Percentiles rank a stretch among this genome's conserved stretches.
phyloP scores from a whole-genome alignment of 2,797 vertebrate genomes.

The Picus viridis region DNA sequence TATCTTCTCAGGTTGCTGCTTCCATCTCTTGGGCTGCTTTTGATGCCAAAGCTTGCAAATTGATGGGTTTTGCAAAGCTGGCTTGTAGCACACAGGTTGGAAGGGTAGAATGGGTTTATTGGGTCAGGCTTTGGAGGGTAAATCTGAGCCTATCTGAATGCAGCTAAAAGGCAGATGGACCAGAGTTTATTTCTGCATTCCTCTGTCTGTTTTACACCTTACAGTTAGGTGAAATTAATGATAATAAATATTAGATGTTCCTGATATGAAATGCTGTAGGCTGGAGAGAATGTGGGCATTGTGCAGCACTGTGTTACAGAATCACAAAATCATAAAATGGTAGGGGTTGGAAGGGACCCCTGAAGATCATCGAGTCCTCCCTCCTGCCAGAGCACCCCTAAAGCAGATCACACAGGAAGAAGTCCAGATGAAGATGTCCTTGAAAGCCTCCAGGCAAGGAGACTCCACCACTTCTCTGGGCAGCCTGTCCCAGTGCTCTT shows the following conservation, averaged over 20 bases:
- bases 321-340: no score
- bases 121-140: neutral
- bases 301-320: accelerated
- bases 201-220: neutral
- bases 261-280: neutral
- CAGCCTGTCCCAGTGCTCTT: no score
- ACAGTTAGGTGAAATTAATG: neutral
- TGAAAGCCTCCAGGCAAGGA: no score
- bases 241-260: neutral
- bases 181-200: neutral
- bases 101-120: neutral
- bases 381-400: no score
- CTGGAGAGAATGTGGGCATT: neutral
- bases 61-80: constrained; percentile 28
- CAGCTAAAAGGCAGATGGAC: neutral
- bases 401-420: no score
- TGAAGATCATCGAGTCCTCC: no score
- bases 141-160: neutral
- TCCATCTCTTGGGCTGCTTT: constrained; percentile 52
- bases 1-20: constrained; percentile 64
- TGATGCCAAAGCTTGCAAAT: constrained; percentile 63
- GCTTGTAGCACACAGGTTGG: neutral
- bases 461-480: no score
- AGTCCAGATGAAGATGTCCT: no score
- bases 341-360: no score